These are phyloP conservation scores for Eubucco bourcierii DNA, from an alignment of 2,113 vertebrate species.

Conservation along the genomic window DNA sequence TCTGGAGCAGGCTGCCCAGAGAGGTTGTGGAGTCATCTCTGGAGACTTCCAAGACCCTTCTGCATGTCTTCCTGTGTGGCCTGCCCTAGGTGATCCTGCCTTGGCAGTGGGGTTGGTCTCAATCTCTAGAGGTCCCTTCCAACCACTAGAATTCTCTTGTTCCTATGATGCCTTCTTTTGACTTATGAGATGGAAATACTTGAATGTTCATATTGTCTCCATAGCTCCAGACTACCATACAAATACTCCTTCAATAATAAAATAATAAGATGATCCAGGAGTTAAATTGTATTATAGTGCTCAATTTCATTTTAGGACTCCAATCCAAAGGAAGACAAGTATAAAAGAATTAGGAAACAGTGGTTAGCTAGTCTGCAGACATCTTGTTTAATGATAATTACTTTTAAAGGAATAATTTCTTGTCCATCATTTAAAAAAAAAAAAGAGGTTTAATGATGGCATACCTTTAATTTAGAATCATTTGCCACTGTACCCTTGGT, in stretches of 20 bases:
- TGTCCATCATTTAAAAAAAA: too few species aligned
- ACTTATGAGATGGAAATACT: background rate
- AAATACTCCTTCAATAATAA: slow-evolving; percentile 15
- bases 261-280: background rate
- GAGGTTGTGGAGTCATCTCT: too few species aligned
- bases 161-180: background rate
- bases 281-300: background rate
- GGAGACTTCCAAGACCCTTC: too few species aligned
- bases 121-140: too few species aligned
- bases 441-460: background rate
- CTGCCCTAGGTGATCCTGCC: too few species aligned
- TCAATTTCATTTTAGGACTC: background rate
- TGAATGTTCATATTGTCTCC: background rate
- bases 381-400: background rate
- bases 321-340: background rate
- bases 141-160: too few species aligned
- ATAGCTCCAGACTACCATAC: background rate
- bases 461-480: background rate
- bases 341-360: background rate
- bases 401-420: background rate
- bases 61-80: too few species aligned
- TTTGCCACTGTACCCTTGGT: background rate
- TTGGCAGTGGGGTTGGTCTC: too few species aligned
- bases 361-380: background rate
- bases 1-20: too few species aligned